A percentile compares a stretch with the other conserved stretches of the same genome.
These are phyloP conservation scores for Macrotus californicus DNA, from an alignment of 2,113 vertebrate species.

Conservation along the genomic window DNA sequence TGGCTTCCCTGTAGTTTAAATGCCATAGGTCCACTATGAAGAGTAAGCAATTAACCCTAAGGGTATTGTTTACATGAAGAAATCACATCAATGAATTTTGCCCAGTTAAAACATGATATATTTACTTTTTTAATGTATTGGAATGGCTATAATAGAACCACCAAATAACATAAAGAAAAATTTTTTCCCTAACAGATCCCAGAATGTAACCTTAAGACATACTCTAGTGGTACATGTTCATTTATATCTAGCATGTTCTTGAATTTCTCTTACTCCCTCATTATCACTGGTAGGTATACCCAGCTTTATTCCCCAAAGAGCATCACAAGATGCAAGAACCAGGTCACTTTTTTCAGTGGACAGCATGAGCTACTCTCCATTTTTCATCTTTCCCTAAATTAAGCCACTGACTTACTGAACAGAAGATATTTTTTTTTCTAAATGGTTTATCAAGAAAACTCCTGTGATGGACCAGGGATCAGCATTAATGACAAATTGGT, in stretches of 20 bases:
- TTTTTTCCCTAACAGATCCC: neutral
- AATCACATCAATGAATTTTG: neutral
- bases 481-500: slow-evolving; percentile 65
- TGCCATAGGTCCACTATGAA: neutral
- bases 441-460: slow-evolving; percentile 56
- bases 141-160: neutral
- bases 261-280: neutral
- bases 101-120: neutral
- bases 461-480: slow-evolving; percentile 66
- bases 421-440: neutral
- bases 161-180: neutral
- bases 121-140: neutral
- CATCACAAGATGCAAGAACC: neutral
- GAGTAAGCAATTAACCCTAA: neutral
- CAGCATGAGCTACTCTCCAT: neutral
- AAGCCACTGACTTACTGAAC: neutral
- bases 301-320: neutral
- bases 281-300: neutral
- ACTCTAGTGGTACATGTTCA: neutral
- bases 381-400: neutral
- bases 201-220: neutral
- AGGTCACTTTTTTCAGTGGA: neutral
- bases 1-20: neutral
- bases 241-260: neutral
- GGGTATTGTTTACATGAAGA: neutral